phyloP scores from a whole-genome alignment of 2,113 vertebrate genomes.

The Columbina picui region DNA sequence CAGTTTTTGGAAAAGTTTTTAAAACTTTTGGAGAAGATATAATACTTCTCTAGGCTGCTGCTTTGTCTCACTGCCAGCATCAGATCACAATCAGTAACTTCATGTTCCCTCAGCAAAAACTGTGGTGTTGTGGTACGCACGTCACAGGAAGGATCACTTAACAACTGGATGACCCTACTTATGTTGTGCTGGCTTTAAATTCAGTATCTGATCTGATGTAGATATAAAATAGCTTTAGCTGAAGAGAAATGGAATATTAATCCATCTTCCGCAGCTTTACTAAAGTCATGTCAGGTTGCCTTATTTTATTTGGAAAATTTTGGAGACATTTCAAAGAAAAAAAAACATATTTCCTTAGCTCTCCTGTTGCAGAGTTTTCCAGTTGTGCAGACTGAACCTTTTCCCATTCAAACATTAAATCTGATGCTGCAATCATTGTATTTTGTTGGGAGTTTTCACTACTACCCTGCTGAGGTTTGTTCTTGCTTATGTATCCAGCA shows the following conservation, averaged over 20 bases:
- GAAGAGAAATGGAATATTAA: background rate
- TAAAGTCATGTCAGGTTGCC: background rate
- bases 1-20: background rate
- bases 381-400: background rate
- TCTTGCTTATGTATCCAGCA: background rate
- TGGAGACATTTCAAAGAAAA: background rate
- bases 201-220: background rate
- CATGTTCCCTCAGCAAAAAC: background rate
- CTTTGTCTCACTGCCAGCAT: background rate
- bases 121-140: rapidly evolving
- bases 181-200: background rate
- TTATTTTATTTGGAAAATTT: background rate
- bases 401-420: background rate
- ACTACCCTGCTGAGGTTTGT: rapidly evolving
- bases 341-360: background rate
- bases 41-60: background rate
- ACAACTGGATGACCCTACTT: background rate
- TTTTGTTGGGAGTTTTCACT: background rate
- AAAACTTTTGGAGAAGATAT: background rate
- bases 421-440: background rate
- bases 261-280: background rate
- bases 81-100: rapidly evolving
- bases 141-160: background rate
- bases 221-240: background rate
- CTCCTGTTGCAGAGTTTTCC: background rate